Percentiles rank a stretch among this genome's conserved stretches.
phyloP scores from a whole-genome alignment of 2,888 invertebrate genomes.

The Nasonovia ribisnigri region DNA sequence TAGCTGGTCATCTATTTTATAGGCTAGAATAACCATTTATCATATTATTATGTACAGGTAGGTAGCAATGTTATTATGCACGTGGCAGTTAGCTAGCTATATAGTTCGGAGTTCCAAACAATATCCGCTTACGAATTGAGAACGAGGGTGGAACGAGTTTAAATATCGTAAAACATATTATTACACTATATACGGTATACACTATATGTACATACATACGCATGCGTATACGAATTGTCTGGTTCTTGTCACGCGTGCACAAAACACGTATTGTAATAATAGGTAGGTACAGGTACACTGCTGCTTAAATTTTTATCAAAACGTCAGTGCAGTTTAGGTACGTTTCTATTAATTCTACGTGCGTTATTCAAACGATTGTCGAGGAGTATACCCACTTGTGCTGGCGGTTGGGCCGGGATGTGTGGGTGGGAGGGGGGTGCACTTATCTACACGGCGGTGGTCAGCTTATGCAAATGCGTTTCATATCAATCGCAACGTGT shows the following conservation, averaged over 20 bases:
- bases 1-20: background rate
- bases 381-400: background rate
- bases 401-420: background rate
- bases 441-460: background rate
- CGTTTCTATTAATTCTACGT: background rate
- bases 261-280: background rate
- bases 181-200: too few species aligned
- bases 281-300: background rate
- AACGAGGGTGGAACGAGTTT: background rate
- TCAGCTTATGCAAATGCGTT: conserved; percentile 1
- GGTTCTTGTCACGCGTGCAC: background rate
- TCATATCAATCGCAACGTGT: background rate
- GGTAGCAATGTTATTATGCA: background rate
- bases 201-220: background rate
- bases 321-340: background rate
- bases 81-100: background rate
- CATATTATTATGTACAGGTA: background rate
- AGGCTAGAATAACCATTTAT: background rate
- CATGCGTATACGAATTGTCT: background rate
- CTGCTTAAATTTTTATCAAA: background rate
- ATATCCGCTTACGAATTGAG: background rate
- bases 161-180: background rate
- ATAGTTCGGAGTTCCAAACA: background rate
- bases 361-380: background rate
- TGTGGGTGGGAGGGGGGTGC: background rate